A percentile compares a stretch with the other conserved stretches of the same genome.
These are phyloP conservation scores for Podarcis siculus DNA, from an alignment of 2,797 vertebrate genomes.

Conservation along the genomic window DNA sequence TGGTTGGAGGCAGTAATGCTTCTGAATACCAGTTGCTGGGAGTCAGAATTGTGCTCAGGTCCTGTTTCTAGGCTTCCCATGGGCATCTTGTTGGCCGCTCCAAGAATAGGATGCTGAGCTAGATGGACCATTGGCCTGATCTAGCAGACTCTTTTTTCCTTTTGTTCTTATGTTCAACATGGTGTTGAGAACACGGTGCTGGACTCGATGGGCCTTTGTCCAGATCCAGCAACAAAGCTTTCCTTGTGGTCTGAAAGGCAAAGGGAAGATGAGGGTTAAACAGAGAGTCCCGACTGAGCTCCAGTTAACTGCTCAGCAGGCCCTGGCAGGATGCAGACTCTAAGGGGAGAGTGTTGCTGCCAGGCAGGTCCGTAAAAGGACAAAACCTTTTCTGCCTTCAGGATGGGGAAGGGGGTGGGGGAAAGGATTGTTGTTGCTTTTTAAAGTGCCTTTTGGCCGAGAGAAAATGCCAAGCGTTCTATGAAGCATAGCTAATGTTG, in stretches of 20 bases:
- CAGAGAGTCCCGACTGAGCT: neutral
- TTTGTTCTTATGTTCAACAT: too few relatives aligned
- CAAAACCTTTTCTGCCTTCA: neutral
- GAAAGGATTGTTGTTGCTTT: neutral
- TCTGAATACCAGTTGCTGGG: too few relatives aligned
- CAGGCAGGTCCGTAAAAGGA: constrained; percentile 26
- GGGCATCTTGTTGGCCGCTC: too few relatives aligned
- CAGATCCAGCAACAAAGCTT: neutral
- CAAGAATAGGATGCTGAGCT: too few relatives aligned
- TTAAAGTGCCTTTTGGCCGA: neutral
- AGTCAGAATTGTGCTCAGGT: too few relatives aligned
- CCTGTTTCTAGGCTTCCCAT: too few relatives aligned
- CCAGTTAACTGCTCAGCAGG: neutral
- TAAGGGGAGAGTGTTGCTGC: neutral
- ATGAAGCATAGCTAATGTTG: constrained; percentile 21
- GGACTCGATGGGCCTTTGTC: neutral
- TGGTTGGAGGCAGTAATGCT: too few relatives aligned
- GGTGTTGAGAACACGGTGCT: neutral
- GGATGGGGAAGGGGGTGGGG: neutral
- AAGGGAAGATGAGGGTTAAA: neutral
- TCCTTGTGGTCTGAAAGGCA: neutral
- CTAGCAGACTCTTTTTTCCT: too few relatives aligned
- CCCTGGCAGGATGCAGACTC: neutral
- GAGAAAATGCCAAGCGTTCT: constrained; percentile 22
- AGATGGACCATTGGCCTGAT: too few relatives aligned